Conservation (phyloP, 2,888 invertebrate genomes). For the Cephus nigrinus region DNA sequence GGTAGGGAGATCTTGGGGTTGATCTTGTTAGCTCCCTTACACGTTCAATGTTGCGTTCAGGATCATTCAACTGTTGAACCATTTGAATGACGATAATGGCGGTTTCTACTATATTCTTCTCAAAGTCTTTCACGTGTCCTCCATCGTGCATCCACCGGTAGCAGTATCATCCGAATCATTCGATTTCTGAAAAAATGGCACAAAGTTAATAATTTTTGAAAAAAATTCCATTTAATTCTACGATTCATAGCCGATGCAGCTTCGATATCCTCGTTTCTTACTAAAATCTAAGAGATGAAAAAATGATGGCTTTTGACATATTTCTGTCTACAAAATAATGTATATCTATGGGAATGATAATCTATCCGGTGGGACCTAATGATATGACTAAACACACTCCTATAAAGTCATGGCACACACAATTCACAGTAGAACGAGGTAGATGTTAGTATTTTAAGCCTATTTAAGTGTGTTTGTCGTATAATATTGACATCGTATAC, state of each 20-base stretch:
- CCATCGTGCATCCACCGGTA: constrained; percentile 9
- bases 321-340: too few relatives aligned
- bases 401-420: constrained; percentile 52
- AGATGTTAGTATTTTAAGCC: constrained; percentile 65
- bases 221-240: too few relatives aligned
- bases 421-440: constrained; percentile 48
- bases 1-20: constrained; percentile 51
- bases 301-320: too few relatives aligned
- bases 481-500: constrained; percentile 65
- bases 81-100: neutral
- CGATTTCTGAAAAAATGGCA: too few relatives aligned
- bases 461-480: constrained; percentile 66
- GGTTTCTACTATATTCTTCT: neutral
- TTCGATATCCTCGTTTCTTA: too few relatives aligned
- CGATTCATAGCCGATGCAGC: too few relatives aligned
- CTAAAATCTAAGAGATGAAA: too few relatives aligned
- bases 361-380: constrained; percentile 30
- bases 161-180: too few relatives aligned
- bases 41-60: constrained; percentile 61
- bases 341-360: too few relatives aligned
- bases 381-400: constrained; percentile 56
- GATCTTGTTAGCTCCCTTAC: constrained; percentile 64
- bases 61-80: neutral
- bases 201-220: too few relatives aligned
- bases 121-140: constrained; percentile 9